Evolutionary conservation across 1,140 invertebrate genomes (phyloP).

Genomic region (Tetranychus urticae): DNA sequence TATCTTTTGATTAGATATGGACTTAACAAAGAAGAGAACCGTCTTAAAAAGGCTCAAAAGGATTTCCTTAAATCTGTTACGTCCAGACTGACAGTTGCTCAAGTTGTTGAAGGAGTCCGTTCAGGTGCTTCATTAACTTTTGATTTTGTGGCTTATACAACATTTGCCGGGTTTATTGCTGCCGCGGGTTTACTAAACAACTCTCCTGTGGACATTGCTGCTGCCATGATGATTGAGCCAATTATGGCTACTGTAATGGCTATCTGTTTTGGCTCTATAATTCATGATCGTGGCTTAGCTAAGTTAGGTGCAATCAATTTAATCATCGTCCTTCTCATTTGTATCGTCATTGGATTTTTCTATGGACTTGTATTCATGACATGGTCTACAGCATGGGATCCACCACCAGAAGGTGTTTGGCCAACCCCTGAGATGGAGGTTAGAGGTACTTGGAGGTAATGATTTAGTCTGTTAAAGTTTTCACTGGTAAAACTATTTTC

Average conservation of each 20-base stretch:
- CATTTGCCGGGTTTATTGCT: constrained; percentile 23
- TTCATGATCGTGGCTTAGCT: constrained; percentile 38
- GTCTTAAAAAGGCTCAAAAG: constrained; percentile 9
- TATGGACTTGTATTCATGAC: constrained; percentile 10
- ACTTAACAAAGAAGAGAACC: not conserved
- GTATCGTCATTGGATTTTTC: constrained; percentile 31
- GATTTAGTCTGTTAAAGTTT: constrained; percentile 14
- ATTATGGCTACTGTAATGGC: constrained; percentile 53
- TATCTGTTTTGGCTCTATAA: constrained; percentile 50
- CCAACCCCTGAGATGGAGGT: constrained; percentile 9
- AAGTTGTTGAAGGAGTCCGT: constrained; percentile 49
- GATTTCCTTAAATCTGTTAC: constrained; percentile 23
- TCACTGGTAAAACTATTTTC: too few relatives aligned
- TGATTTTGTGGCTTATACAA: constrained; percentile 43
- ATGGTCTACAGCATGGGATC: constrained; percentile 5
- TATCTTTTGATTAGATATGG: too few relatives aligned
- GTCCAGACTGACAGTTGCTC: constrained; percentile 50
- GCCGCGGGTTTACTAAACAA: constrained; percentile 50
- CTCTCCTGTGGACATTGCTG: constrained; percentile 52
- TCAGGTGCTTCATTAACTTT: constrained; percentile 48
- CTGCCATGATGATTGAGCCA: constrained; percentile 63
- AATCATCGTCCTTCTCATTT: constrained; percentile 39
- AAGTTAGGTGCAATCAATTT: constrained; percentile 38
- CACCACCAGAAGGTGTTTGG: constrained; percentile 8
- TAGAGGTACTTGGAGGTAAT: constrained; percentile 29